A percentile compares a stretch with the other conserved stretches of the same genome.
Conservation (phyloP, 2,888 invertebrate genomes). For the Trichopoda pennipes region DNA sequence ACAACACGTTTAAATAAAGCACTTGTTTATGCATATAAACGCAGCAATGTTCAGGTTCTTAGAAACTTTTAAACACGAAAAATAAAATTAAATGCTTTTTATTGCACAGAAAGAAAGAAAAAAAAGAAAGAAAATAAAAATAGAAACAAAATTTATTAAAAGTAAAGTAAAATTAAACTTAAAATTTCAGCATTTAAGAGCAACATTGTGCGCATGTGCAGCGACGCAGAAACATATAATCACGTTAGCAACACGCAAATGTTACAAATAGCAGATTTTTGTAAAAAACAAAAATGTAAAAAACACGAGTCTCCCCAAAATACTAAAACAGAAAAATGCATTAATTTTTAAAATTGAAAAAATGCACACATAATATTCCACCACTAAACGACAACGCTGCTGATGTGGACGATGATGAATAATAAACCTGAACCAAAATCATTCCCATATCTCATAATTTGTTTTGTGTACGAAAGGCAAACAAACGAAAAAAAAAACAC, state of each 20-base stretch:
- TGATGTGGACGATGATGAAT: constrained; percentile 31
- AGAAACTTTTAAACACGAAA: constrained; percentile 31
- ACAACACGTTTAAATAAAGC: constrained; percentile 27
- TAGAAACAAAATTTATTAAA: constrained; percentile 1
- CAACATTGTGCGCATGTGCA: constrained; percentile 59
- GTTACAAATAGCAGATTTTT: constrained; percentile 47
- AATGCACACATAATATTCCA: constrained; percentile 41
- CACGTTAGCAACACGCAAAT: constrained; percentile 50
- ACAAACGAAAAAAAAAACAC: background rate
- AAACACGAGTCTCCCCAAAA: constrained; percentile 50
- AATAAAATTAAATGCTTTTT: constrained; percentile 5
- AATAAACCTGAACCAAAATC: constrained; percentile 49
- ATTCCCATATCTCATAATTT: constrained; percentile 65
- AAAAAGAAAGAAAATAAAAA: constrained; percentile 26
- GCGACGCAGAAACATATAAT: constrained; percentile 65
- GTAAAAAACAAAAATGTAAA: background rate
- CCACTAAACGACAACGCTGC: constrained; percentile 11
- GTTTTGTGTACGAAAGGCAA: constrained; percentile 24
- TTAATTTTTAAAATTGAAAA: constrained; percentile 11
- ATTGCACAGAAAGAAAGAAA: constrained; percentile 15
- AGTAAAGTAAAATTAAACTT: constrained; percentile 1
- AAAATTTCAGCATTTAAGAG: constrained; percentile 10
- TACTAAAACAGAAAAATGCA: constrained; percentile 36
- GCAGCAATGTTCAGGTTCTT: constrained; percentile 12
- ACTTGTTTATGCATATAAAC: constrained; percentile 20